Conservation (phyloP, 2,113 vertebrate genomes). For the Scolopax mira region DNA sequence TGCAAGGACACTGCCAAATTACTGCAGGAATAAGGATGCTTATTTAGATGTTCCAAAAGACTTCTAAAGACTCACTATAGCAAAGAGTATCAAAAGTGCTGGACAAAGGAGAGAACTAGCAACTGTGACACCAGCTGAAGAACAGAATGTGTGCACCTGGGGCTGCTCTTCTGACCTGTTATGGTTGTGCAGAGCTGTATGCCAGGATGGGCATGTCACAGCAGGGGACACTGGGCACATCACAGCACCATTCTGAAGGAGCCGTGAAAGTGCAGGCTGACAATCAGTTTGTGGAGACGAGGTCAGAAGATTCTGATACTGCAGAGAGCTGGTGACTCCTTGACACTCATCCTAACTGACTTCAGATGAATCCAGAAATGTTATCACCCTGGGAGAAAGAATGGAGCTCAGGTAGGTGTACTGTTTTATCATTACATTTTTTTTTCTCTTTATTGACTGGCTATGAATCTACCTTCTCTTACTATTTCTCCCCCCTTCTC, state of each 20-base stretch:
- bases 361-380: not conserved
- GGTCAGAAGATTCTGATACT: not conserved
- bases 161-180: not conserved
- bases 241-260: not conserved
- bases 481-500: not conserved
- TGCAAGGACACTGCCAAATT: not conserved
- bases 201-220: not conserved
- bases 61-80: not conserved
- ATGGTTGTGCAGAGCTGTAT: not conserved
- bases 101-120: not conserved
- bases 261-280: not conserved
- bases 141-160: not conserved
- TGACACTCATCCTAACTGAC: not conserved
- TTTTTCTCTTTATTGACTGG: not conserved
- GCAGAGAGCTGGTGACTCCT: not conserved
- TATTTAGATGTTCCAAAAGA: not conserved
- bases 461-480: not conserved
- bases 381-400: slow-evolving; percentile 12
- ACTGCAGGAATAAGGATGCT: not conserved
- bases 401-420: slow-evolving; percentile 40
- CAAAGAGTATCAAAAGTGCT: not conserved
- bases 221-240: not conserved
- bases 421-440: not conserved
- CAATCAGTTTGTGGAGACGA: not conserved
- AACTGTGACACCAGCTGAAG: not conserved